Conservation (phyloP, 64 coral and sea anemone genomes). For the Platygyra sinensis region DNA sequence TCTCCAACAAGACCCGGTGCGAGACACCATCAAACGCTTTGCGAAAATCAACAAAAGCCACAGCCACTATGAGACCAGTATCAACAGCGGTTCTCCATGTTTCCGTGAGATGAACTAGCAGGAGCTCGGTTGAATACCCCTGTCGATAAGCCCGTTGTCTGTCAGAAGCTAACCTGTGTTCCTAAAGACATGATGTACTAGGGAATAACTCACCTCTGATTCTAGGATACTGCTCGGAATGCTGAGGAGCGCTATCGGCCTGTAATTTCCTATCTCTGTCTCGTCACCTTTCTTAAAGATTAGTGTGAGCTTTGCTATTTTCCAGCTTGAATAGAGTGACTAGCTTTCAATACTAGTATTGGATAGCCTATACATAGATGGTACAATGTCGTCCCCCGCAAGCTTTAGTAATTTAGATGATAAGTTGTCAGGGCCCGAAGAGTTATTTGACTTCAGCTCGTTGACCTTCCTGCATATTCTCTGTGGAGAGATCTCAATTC, state of each 20-base stretch:
- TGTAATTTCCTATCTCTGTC: slow-evolving; percentile 22
- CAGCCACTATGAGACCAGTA: neutral
- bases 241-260: slow-evolving; percentile 36
- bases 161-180: slow-evolving; percentile 29
- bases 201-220: neutral
- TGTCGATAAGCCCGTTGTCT: slow-evolving; percentile 19
- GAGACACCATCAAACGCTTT: slow-evolving; percentile 29
- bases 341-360: slow-evolving; percentile 1
- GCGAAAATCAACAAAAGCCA: slow-evolving; percentile 6
- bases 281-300: slow-evolving; percentile 41
- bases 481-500: too few species aligned
- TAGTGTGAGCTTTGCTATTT: slow-evolving; percentile 27
- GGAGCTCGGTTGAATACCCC: too few species aligned
- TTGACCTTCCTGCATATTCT: too few species aligned
- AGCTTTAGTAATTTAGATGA: too few species aligned
- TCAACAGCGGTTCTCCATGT: slow-evolving; percentile 5
- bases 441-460: too few species aligned
- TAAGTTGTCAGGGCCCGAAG: too few species aligned
- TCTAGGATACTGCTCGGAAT: slow-evolving; percentile 42
- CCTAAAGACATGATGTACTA: slow-evolving; percentile 39
- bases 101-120: slow-evolving; percentile 24
- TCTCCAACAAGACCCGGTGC: too few species aligned
- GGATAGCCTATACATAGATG: too few species aligned
- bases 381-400: too few species aligned
- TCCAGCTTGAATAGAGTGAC: slow-evolving; percentile 3